Evolutionary conservation across 92 coral and sea anemone species (phyloP), one percentile per base, ranked within the genome.

Genomic region (Phenganax subtilis): DNA sequence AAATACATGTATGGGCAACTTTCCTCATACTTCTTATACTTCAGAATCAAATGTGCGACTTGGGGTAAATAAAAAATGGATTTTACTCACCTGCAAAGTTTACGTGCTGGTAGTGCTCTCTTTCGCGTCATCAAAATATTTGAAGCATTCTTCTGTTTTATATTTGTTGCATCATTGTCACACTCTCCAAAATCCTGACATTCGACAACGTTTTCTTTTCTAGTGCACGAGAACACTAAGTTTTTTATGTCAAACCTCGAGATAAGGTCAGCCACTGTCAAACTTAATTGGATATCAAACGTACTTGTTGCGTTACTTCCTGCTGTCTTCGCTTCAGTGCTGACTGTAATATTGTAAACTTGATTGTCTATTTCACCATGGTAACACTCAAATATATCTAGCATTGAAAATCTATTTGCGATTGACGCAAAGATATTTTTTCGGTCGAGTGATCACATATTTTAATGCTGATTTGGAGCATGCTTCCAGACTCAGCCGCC

Each of bases 361-460:
- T 8, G 9, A 72, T 15, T 0, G 17, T 72, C 77, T 44, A 72
- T 25, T 16, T 8, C n/a, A 20, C 77, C 77, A 52, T 72, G 77
- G 52, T 72, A 72, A 31, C 17, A 16, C 15, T 69, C 74, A 47
- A 69, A 69, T 69, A 69, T 69, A 17, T 69, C 15, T 3, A 72
- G 20, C 77, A 72, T 72, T 11, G 77, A 72, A 6, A 72, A 72
- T 14, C 57, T 72, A 72, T 72, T 72, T 72, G 57, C 57, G 4
- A 72, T 58, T 37, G 77, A 72, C 44, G 52, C 77, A 72, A 72
- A 72, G 20, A 72, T 17, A 31, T 37, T 72, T 72, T 72, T 15
- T 72, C 77, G 77, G 54, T 15, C 9, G 77, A 72, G 54, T 72
- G 56, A 52, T 72, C 77, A 52, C 77, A 72, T 72, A 44, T 72